These are phyloP conservation scores for Vesta saturnalis DNA, from an alignment of 2,888 invertebrate species.

Conservation along the genomic window DNA sequence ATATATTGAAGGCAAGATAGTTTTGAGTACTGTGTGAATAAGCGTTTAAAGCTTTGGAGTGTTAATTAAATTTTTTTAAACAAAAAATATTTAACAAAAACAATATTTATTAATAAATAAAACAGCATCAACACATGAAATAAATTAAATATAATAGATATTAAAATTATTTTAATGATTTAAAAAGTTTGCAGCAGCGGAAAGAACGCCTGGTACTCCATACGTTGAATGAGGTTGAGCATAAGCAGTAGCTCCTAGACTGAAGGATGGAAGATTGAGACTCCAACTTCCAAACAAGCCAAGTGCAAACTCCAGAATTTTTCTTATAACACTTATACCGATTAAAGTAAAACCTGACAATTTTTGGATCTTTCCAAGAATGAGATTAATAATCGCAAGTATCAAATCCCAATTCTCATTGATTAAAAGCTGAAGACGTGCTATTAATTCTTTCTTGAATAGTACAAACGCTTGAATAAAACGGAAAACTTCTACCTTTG, in stretches of 20 bases:
- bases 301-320: slow-evolving; percentile 47
- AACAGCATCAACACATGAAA: too few species aligned
- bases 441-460: slow-evolving; percentile 47
- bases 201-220: slow-evolving; percentile 3
- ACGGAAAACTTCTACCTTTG: slow-evolving; percentile 47
- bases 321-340: slow-evolving; percentile 45
- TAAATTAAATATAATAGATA: too few species aligned
- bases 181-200: neutral
- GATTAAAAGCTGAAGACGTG: slow-evolving; percentile 42
- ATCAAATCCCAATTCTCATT: slow-evolving; percentile 49
- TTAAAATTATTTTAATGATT: too few species aligned
- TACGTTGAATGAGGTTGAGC: slow-evolving; percentile 7
- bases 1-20: too few species aligned
- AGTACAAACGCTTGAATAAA: slow-evolving; percentile 47
- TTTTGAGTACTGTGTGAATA: too few species aligned
- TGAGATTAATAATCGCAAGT: slow-evolving; percentile 40
- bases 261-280: slow-evolving; percentile 33
- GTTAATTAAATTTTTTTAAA: too few species aligned
- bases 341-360: slow-evolving; percentile 47
- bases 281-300: slow-evolving; percentile 44
- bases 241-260: slow-evolving; percentile 13
- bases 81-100: too few species aligned
- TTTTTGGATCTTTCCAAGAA: slow-evolving; percentile 43
- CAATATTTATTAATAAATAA: too few species aligned
- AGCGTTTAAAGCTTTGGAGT: too few species aligned